These are phyloP conservation scores for Habrosyne pyritoides DNA, from an alignment of 2,888 invertebrate genomes.

Conservation along the genomic window DNA sequence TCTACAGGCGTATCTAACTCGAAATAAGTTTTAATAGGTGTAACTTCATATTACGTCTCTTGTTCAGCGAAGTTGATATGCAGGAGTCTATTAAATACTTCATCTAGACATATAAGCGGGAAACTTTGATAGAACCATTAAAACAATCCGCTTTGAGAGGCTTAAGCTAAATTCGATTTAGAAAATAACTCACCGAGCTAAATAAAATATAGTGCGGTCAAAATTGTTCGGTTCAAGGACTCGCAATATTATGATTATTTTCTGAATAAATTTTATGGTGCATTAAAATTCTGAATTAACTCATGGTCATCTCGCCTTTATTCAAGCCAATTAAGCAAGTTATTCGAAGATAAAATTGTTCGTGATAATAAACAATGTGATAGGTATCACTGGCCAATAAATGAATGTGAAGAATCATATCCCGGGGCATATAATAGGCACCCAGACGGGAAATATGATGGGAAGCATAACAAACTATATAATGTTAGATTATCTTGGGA, in stretches of 20 bases:
- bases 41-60: neutral
- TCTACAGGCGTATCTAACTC: constrained; percentile 47
- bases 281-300: constrained; percentile 7
- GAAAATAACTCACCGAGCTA: neutral
- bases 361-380: constrained; percentile 49
- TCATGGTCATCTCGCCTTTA: constrained; percentile 5
- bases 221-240: constrained; percentile 7
- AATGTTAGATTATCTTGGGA: constrained; percentile 60
- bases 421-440: constrained; percentile 51
- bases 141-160: neutral
- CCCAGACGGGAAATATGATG: constrained; percentile 52
- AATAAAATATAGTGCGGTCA: neutral
- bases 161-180: neutral
- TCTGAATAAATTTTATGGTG: constrained; percentile 7
- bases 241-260: neutral
- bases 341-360: constrained; percentile 17
- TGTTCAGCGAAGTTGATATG: neutral
- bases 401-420: constrained; percentile 47
- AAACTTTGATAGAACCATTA: neutral
- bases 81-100: neutral
- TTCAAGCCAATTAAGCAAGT: constrained; percentile 26
- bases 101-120: neutral
- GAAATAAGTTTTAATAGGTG: constrained; percentile 43
- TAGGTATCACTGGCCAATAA: constrained; percentile 50
- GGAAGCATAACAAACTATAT: constrained; percentile 54